Evolutionary conservation across 2,113 vertebrate genomes (phyloP), one percentile per base, ranked within the genome.

Genomic region (Plectropomus leopardus): DNA sequence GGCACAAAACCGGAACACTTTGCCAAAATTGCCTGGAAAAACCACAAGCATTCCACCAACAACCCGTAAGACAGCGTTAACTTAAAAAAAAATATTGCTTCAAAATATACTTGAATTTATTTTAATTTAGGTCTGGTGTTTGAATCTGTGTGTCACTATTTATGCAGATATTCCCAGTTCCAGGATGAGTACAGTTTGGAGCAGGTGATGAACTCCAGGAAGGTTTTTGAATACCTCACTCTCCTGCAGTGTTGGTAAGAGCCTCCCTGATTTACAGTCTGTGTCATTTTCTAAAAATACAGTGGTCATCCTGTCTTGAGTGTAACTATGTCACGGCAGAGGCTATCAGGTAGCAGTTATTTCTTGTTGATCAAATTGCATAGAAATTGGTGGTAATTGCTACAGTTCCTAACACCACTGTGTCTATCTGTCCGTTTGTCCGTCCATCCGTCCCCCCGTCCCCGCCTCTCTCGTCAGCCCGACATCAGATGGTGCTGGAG

Each of bases 11-110:
- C 90, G 53, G 96, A 99, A 88, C 97, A 99, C 60, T 99, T 99
- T 94, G 97, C 98, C 14, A 99, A 98, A 95, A 97, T 99, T 88
- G 98, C 96, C 8, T 98, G 97, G 98, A 99, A 99, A 93, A 99
- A 99, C 92, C 98, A 99, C 91, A 97, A 96, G 30, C 98, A 99
- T 94, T 99, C 98, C 32, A 93, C 91, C 75, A 97, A 98, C 82
- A 99, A 99, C 89, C 97, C 97, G 98, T 99, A 95, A 97, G 98
- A 61, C 16, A 9, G 24, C 30, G 14, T 13, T 30, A 2, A 9
- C 24, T 17, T 13, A 1, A 13, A 23, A 51, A 50, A 53, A 11
- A 51, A 3, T 11, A 11, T 4, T 36, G 16, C 14, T 53, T 36
- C 19, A 45, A 8, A 60, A 32, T 54, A 5, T 40, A 15, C 16